Base-by-base conservation (phyloP, 2,113 vertebrate genomes). In the Sylvia atricapilla region DNA sequence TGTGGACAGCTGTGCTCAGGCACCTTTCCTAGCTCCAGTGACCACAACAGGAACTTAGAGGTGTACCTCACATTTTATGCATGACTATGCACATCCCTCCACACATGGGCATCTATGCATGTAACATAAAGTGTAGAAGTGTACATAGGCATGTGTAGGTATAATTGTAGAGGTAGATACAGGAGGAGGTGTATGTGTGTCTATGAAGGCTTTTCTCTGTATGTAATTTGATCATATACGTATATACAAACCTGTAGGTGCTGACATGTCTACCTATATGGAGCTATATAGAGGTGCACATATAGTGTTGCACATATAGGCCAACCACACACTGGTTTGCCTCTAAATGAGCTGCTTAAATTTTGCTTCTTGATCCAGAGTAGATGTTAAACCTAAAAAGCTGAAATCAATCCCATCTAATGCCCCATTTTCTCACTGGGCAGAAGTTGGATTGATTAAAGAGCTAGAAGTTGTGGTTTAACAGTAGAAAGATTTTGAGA, bases 71-170 rank as follows among this genome's bases (percentile, higher is more conserved):
- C 5, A 13, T 69, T 56, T n/a, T 16, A 8, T 20, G 11, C 14
- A 6, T 55, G 44, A 7, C 58, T 50, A 12, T 9, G 12, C 20
- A 58, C 6, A 22, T 46, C 9, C 15, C 39, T 41, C 41, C 55
- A 87, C 13, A 31, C 17, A 9, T 0, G 1, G 9, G 7, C 31
- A 39, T 10, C 33, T 55, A 1, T 53, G 37, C 15, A 46, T 7
- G 10, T 23, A 37, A 37, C 23, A 23, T 27, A 33, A 55, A 68
- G 23, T 21, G 20, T 5, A 49, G 31, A 30, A 37, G 31, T 58
- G 11, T 14, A 83, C 30, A 10, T 10, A 44, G 58, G 21, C 12
- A 66, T 53, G 6, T 7, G 8, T 22, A 24, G 15, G 7, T 25
- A 12, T 47, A 74, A 44, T 19, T 82, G 6, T 20, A 91, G 46